Percentiles rank a stretch among this genome's conserved stretches.
Conservation (phyloP, 2,888 invertebrate species). For the Eutolmus rufibarbis region DNA sequence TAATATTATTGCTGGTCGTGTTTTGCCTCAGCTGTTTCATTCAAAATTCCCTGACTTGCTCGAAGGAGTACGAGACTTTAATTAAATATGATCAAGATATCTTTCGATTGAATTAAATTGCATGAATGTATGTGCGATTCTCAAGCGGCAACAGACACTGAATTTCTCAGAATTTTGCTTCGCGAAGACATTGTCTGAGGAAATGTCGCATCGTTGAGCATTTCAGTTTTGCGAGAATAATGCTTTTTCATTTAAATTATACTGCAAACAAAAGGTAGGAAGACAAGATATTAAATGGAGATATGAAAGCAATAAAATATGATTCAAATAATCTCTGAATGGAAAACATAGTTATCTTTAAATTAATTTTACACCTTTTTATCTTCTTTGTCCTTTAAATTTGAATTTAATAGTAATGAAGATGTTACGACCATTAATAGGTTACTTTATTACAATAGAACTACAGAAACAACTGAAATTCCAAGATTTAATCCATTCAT, state of each 20-base stretch:
- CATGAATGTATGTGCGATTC: background rate
- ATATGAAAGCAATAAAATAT: background rate
- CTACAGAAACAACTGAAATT: no score
- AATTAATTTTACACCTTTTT: background rate
- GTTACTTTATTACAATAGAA: background rate
- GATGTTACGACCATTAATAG: no score
- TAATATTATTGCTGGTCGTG: background rate
- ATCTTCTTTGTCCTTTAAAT: no score
- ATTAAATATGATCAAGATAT: conserved; percentile 4
- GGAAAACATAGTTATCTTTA: background rate
- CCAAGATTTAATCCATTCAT: no score
- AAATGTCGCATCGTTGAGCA: background rate
- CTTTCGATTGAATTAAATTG: background rate
- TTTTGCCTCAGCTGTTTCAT: background rate
- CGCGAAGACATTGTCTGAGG: background rate
- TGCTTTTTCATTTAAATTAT: background rate
- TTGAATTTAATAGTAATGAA: no score
- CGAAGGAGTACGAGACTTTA: background rate
- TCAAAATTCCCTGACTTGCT: background rate
- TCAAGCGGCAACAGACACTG: background rate
- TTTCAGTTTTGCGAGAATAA: background rate
- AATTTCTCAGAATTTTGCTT: background rate
- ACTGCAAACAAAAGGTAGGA: background rate
- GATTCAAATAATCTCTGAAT: background rate
- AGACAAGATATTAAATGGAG: background rate